Conservation (phyloP, 92 coral and sea anemone species). For the Metridium senile region DNA sequence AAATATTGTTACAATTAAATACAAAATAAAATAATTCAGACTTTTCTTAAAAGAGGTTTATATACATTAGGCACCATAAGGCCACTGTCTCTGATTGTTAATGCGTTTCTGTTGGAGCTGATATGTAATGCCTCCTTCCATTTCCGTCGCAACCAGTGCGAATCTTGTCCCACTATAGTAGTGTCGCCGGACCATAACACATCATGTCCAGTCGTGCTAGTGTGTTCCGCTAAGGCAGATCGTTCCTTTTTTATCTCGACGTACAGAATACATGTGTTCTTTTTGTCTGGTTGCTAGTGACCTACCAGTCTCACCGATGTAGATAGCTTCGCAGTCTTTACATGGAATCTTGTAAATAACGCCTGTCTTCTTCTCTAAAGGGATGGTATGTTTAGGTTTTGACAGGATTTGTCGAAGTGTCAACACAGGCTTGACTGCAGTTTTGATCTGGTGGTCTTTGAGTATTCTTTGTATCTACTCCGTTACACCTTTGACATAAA, state of each 20-base stretch:
- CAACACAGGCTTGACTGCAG: conserved; percentile 5
- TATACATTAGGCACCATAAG: too few species aligned
- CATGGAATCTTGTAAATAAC: too few species aligned
- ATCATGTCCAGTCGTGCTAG: not conserved
- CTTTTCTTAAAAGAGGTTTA: too few species aligned
- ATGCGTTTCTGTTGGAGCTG: too few species aligned
- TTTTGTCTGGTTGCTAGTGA: conserved; percentile 4
- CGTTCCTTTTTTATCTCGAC: not conserved
- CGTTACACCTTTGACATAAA: conserved; percentile 12
- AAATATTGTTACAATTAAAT: too few species aligned
- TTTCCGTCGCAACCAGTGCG: too few species aligned
- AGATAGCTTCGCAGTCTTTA: too few species aligned
- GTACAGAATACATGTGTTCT: not conserved
- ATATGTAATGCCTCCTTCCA: too few species aligned
- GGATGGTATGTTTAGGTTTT: conserved; percentile 6
- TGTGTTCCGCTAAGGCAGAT: not conserved
- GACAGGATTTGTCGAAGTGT: not conserved
- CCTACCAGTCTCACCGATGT: conserved; percentile 17
- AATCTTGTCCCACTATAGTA: too few species aligned
- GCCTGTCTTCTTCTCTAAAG: not conserved
- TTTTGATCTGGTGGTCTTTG: not conserved
- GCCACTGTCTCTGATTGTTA: too few species aligned
- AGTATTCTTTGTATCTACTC: conserved; percentile 4
- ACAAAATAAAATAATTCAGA: too few species aligned
- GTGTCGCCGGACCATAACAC: too few species aligned